These are phyloP conservation scores for Erannis defoliaria DNA, from an alignment of 2,888 invertebrate genomes.

Conservation along the genomic window DNA sequence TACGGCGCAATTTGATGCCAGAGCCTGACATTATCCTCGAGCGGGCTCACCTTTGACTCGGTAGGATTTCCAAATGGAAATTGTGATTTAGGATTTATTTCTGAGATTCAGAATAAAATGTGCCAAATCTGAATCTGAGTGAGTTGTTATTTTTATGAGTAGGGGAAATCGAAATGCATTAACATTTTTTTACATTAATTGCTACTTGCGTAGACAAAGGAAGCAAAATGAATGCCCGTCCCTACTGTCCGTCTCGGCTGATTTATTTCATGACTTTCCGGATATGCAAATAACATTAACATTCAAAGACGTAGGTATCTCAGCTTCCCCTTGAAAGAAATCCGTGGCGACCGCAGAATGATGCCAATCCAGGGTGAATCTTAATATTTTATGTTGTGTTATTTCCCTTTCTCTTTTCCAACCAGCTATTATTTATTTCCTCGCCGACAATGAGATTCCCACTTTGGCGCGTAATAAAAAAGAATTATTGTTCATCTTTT, in stretches of 20 bases:
- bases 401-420: conserved; percentile 84
- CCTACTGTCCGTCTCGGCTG: conserved; percentile 83
- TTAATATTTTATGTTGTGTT: conserved; percentile 87
- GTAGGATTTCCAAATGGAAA: conserved; percentile 69
- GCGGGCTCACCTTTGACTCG: conserved; percentile 66
- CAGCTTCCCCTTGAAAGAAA: conserved; percentile 74
- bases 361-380: conserved; percentile 86
- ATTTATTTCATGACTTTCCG: conserved; percentile 86
- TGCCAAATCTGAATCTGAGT: conserved; percentile 23
- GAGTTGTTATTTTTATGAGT: conserved; percentile 29
- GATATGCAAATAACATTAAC: conserved; percentile 86
- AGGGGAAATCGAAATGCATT: conserved; percentile 54
- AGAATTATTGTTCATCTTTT: conserved; percentile 87
- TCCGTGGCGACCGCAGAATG: conserved; percentile 81
- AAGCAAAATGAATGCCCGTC: conserved; percentile 79
- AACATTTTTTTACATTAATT: conserved; percentile 75
- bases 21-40: conserved; percentile 75
- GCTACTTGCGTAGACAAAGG: conserved; percentile 77
- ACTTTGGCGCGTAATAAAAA: conserved; percentile 86
- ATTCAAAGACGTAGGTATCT: conserved; percentile 83
- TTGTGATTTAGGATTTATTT: conserved; percentile 73
- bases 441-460: conserved; percentile 85
- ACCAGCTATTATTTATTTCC: conserved; percentile 85
- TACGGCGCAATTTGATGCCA: conserved; percentile 81
- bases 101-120: conserved; percentile 57